Base-by-base conservation (phyloP, 2,113 vertebrate species). In the Pomatorhinus ruficollis region DNA sequence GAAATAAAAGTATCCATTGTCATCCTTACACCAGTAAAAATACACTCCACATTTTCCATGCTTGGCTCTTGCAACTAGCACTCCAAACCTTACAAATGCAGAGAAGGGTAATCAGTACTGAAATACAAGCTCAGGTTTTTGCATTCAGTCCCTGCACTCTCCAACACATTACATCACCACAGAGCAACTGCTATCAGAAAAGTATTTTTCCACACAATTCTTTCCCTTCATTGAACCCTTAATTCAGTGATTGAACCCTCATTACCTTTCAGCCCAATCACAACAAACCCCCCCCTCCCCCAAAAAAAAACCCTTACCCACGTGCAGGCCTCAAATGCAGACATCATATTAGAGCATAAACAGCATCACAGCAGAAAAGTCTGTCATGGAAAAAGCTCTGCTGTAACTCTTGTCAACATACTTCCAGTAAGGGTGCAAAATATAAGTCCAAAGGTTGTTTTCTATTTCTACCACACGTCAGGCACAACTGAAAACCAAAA, bases 21-120 rank as follows among this genome's bases (percentile, higher is more conserved):
- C 45, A 56, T 28, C 60, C 33, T 78, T 37, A 40, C 20, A 39
- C 4, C 69, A 40, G 15, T 13, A 65, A 69, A 64, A 82, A 74
- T 5, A 35, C 4, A 8, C 18, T 35, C 18, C 11, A 11, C 1
- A 0, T 59, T 74, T 28, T 42, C 17, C 22, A 28, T 5, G 17
- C 18, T 12, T 35, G 45, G 31, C 40, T 90, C 25, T 31, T 39
- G 23, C 23, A 54, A 82, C 39, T 31, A 72, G 19, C 35, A 17
- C 42, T 49, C 31, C 61, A 65, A 82, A 82, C 23, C 25, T 49
- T 25, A 66, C 15, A 45, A 44, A 70, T 11, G 39, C 4, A 52
- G 40, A 50, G 35, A 92, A 76, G 15, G 15, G 25, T 44, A 37
- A 57, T 20, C 0, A 1, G n/a, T 39, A 44, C 28, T 24, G 35